Base-by-base conservation (phyloP, 2,113 vertebrate species). In the Python bivittatus region DNA sequence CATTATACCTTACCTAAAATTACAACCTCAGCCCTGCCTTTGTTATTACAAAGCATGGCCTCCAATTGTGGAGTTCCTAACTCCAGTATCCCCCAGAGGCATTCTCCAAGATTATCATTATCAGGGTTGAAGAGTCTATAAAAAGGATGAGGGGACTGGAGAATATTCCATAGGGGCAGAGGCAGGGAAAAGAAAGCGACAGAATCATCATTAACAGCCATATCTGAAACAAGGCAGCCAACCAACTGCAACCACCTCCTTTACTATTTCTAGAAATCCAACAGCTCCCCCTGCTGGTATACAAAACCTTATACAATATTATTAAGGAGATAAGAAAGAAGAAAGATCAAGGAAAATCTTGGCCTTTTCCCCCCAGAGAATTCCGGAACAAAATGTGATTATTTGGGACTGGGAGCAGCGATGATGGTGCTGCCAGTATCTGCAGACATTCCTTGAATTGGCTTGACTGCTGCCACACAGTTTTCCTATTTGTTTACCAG, bases 241-340 rank as follows among this genome's bases (percentile, higher is more conserved):
- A 94, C 89, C 88, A 90, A 94, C 88, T 72, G 27, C 86, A 0
- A 90, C 23, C 54, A 17, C 29, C 27, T 4, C 91, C 0, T 0
- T 84, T 20, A 12, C 9, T 25, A 6, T 4, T 83, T 60, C 25
- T 4, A 3, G 91, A 93, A 95, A 94, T 0, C 88, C 87, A 52
- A 86, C 94, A 94, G 95, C 88, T 95, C 97, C 98, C 97, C 94
- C 97, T 96, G 56, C 96, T 33, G 97, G 94, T 90, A 92, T 6
- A 20, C 0, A 4, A 0, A 0, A 27, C 25, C 1, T 1, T 6
- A 6, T 1, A 53, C 22, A 33, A 20, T 3, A 20, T 86, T 17
- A n/a, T 54, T 15, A 68, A n/a, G 61, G 11, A 15, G 17, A 10
- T 0, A 58, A 38, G 53, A 57, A 17, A 38, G 13, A 87, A 38